Percentiles rank a stretch among this genome's conserved stretches.
Conservation (phyloP, 2,797 vertebrate genomes). For the Ptychobarbus kaznakovi region DNA sequence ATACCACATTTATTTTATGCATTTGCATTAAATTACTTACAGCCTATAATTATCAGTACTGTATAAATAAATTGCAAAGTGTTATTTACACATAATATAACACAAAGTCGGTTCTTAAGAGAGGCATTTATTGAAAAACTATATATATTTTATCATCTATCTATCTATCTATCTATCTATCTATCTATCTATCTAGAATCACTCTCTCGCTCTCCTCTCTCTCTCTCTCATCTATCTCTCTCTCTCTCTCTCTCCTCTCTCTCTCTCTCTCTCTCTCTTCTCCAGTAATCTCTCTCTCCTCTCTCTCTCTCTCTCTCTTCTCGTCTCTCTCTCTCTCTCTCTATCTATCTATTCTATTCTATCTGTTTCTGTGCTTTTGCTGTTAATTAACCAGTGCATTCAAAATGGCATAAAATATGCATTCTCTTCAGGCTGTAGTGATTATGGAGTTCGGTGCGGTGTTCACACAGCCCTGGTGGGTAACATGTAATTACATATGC, state of each 20-base stretch:
- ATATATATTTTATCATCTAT: too few relatives aligned
- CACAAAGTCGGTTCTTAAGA: neutral
- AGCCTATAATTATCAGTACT: neutral
- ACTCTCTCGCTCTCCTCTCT: too few relatives aligned
- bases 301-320: too few relatives aligned
- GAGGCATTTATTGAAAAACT: too few relatives aligned
- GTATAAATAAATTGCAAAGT: neutral
- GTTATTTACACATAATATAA: too few relatives aligned
- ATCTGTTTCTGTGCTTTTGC: too few relatives aligned
- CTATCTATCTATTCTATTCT: too few relatives aligned
- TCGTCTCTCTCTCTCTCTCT: too few relatives aligned
- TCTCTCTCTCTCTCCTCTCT: neutral
- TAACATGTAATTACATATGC: slow-evolving; percentile 18
- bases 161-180: too few relatives aligned
- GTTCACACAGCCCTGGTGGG: slow-evolving; percentile 5
- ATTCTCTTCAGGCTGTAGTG: neutral
- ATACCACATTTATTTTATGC: neutral
- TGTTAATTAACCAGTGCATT: slow-evolving; percentile 41
- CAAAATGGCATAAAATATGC: neutral
- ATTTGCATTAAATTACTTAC: neutral
- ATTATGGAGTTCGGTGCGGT: neutral
- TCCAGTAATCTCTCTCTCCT: too few relatives aligned
- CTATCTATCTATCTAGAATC: too few relatives aligned
- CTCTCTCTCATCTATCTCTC: neutral
- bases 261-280: too few relatives aligned